A percentile compares a stretch with the other conserved stretches of the same genome.
phyloP scores from a whole-genome alignment of 2,797 vertebrate species.

The Danio kyathit region DNA sequence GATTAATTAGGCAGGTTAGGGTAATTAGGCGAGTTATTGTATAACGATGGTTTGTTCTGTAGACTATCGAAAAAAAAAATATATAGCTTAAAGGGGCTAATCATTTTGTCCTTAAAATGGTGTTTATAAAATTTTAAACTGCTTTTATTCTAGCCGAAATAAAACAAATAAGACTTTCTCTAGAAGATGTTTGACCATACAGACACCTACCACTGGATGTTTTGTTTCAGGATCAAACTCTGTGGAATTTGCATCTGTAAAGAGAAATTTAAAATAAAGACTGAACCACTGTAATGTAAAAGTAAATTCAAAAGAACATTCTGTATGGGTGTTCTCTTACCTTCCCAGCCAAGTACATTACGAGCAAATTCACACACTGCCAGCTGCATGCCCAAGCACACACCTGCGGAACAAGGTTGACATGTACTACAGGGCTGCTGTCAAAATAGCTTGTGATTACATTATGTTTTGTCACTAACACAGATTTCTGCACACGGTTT shows the following conservation, averaged over 20 bases:
- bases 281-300: background rate
- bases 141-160: no score
- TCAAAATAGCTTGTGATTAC: background rate
- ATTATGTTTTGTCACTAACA: background rate
- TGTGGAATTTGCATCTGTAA: constrained; percentile 93
- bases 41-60: no score
- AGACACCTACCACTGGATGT: constrained; percentile 89
- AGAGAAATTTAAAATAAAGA: background rate
- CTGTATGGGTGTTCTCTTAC: constrained; percentile 57
- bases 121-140: no score
- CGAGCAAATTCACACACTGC: constrained; percentile 94
- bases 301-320: background rate
- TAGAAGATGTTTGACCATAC: constrained; percentile 17
- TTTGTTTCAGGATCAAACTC: constrained; percentile 91
- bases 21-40: no score
- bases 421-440: background rate
- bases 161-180: no score
- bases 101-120: no score
- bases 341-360: constrained; percentile 87
- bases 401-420: constrained; percentile 77
- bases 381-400: constrained; percentile 96
- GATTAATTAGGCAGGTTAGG: no score
- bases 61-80: no score
- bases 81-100: no score
- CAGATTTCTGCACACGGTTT: constrained; percentile 76